phyloP scores from a whole-genome alignment of 2,888 invertebrate species.

The Spisula subtruncata region DNA sequence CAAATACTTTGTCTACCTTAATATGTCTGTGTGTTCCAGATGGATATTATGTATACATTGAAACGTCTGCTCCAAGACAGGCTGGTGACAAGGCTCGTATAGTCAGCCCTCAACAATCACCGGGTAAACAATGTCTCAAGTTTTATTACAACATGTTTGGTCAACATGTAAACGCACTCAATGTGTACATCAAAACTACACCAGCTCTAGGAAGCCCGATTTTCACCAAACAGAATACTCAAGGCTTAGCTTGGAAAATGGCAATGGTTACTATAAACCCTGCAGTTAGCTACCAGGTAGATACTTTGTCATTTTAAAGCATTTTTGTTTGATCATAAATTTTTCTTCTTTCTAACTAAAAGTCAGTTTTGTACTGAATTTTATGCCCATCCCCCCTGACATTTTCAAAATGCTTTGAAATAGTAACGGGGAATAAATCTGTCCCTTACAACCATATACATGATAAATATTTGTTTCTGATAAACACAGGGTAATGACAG shows the following conservation, averaged over 20 bases:
- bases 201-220: constrained; percentile 71
- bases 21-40: constrained; percentile 38
- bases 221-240: constrained; percentile 79
- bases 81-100: constrained; percentile 89
- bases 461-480: no score
- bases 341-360: no score
- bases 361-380: no score
- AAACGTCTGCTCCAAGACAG: constrained; percentile 75
- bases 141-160: constrained; percentile 86
- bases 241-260: constrained; percentile 79
- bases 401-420: no score
- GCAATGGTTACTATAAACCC: constrained; percentile 75
- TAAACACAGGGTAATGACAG: no score
- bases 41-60: constrained; percentile 80
- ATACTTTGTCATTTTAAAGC: no score
- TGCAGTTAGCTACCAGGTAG: constrained; percentile 77
- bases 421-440: no score
- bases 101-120: constrained; percentile 70
- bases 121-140: constrained; percentile 74
- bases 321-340: no score
- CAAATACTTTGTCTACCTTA: no score
- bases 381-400: no score
- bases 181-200: constrained; percentile 79
- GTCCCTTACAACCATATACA: no score
- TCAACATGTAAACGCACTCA: constrained; percentile 78